Conservation (phyloP, 2,888 invertebrate genomes). For the Ectropis crepuscularia region DNA sequence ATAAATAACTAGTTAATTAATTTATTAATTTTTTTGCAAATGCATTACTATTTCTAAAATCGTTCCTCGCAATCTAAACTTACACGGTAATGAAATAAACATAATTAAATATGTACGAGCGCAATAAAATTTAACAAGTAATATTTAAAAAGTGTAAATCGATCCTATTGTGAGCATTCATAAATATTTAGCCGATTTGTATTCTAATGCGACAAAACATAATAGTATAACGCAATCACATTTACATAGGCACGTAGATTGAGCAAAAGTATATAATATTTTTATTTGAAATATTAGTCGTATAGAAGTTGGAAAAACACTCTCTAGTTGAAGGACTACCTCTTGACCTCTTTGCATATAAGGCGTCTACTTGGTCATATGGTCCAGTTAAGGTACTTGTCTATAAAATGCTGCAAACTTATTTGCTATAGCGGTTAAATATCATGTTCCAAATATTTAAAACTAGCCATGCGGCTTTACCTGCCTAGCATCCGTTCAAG, state of each 20-base stretch:
- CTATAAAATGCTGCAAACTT: conserved; percentile 10
- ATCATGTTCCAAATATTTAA: neutral
- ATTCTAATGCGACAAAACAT: conserved; percentile 27
- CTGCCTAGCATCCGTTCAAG: no score
- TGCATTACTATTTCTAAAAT: no score
- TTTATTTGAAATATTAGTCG: conserved; percentile 6
- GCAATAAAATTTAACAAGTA: conserved; percentile 18
- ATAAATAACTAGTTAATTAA: no score
- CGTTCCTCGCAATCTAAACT: neutral
- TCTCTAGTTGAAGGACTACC: conserved; percentile 23
- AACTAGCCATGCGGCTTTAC: neutral
- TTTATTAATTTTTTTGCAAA: no score
- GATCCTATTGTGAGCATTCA: conserved; percentile 24
- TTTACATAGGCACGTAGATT: conserved; percentile 20
- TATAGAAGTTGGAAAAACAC: conserved; percentile 8
- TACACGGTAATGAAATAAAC: neutral
- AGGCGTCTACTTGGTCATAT: neutral
- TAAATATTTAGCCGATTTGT: conserved; percentile 23
- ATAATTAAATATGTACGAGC: conserved; percentile 15
- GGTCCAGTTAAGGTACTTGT: conserved; percentile 10
- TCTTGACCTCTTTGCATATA: conserved; percentile 27
- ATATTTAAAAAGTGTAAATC: conserved; percentile 19
- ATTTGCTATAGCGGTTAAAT: neutral
- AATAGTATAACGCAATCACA: conserved; percentile 17
- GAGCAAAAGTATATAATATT: conserved; percentile 17